These are phyloP conservation scores for Bombyx mori DNA, from an alignment of 1,140 invertebrate genomes.

Conservation along the genomic window ASM3026992v2 NC_085125.1:292001-292500, in stretches of 20 bases:
- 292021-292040: not conserved
- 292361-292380: slow-evolving; percentile 27
- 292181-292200: not conserved
- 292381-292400: slow-evolving; percentile 37
- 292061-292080: slow-evolving; percentile 5
- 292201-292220: not conserved
- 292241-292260: too few species aligned
- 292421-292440: slow-evolving; percentile 5
- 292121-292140: not conserved
- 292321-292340: too few species aligned
- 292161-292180: not conserved
- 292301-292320: too few species aligned
- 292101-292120: not conserved
- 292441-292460: not conserved
- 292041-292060: not conserved
- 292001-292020: slow-evolving; percentile 23
- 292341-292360: slow-evolving; percentile 8
- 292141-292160: not conserved
- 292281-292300: too few species aligned
- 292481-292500: slow-evolving; percentile 14
- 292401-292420: slow-evolving; percentile 33
- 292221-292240: too few species aligned
- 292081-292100: slow-evolving; percentile 8
- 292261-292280: too few species aligned
- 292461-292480: slow-evolving; percentile 7